Base-by-base conservation (phyloP, 2,113 vertebrate genomes). In the Oncorhynchus kisutch region DNA sequence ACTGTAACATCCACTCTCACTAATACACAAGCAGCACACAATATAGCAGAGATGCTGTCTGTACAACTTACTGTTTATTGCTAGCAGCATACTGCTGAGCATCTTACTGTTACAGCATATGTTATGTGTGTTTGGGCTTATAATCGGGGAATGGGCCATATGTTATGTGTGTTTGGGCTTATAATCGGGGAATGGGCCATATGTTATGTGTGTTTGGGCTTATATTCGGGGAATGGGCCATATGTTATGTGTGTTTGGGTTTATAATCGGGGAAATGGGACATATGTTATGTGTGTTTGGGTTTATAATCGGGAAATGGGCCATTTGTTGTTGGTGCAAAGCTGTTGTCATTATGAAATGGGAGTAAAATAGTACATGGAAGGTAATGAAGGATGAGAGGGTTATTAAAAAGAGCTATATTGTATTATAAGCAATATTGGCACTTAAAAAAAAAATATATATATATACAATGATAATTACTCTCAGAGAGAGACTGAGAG, bases 21-120 rank as follows among this genome's bases (percentile, higher is more conserved):
- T 18, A 4, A 54, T 54, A 45, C 39, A 73, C 67, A 62, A 48
- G 3, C 34, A 72, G 72, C n/a, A n/a, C 14, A 29, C 39, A 60
- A 27, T 29, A 1, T 20, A 74, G 13, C 71, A 75, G 74, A 66
- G 67, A 8, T 24, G 24, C n/a, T 62, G 59, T 2, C 7, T 62
- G 59, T 62, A 22, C 59, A 24, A 0, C 49, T 68, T 27, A 71
- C 7, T 60, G 74, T 62, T 48, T 67, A 72, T 6, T 22, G 71
- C 70, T 57, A 18, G 24, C 29, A 57, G 64, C 75, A 73, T 81
- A 82, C 84, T 91, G 80, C 84, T 76, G 69, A 74, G 59, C 60
- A 24, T 69, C 73, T 81, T 67, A 81, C 78, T 75, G 75, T 78
- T 82, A 80, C 45, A 22, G 67, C 78, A 82, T 78, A 73, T 80